These are phyloP conservation scores for Podarcis muralis DNA, from an alignment of 2,113 vertebrate species.

Conservation along the genomic window DNA sequence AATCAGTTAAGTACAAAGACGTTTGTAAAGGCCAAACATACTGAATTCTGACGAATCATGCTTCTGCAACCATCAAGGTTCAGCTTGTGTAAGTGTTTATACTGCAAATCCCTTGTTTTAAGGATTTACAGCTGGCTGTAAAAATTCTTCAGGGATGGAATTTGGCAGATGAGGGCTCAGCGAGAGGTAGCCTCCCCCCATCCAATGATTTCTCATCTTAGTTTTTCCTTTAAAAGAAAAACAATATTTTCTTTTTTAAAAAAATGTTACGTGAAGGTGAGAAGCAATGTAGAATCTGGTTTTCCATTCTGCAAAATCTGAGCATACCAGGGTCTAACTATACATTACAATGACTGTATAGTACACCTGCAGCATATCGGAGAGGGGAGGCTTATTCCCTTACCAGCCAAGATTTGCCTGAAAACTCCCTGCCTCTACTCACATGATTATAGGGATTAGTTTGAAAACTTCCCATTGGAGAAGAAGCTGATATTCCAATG, in stretches of 20 bases:
- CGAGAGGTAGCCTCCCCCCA: slow-evolving; percentile 28
- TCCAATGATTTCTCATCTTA: not conserved
- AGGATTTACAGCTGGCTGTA: slow-evolving; percentile 49
- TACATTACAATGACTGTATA: not conserved
- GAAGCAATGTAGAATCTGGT: not conserved
- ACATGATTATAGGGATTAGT: no score
- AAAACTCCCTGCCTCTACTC: no score
- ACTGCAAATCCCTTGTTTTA: slow-evolving; percentile 55
- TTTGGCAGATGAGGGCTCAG: slow-evolving; percentile 55
- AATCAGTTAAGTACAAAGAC: not conserved
- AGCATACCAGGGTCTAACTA: not conserved
- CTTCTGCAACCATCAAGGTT: not conserved
- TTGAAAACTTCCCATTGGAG: no score
- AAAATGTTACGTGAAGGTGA: not conserved
- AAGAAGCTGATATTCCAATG: no score
- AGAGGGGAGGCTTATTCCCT: no score
- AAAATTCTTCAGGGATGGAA: slow-evolving; percentile 52
- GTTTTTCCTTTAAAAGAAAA: not conserved
- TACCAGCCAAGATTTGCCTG: no score
- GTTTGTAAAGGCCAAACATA: not conserved
- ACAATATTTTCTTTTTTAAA: not conserved
- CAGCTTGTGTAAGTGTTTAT: slow-evolving; percentile 52
- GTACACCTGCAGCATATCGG: no score
- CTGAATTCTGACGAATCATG: slow-evolving; percentile 2
- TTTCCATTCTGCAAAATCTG: not conserved